Percentiles rank a stretch among this genome's conserved stretches.
Evolutionary conservation across 1,140 invertebrate species (phyloP).

Genomic region (Nasonia giraulti): DNA sequence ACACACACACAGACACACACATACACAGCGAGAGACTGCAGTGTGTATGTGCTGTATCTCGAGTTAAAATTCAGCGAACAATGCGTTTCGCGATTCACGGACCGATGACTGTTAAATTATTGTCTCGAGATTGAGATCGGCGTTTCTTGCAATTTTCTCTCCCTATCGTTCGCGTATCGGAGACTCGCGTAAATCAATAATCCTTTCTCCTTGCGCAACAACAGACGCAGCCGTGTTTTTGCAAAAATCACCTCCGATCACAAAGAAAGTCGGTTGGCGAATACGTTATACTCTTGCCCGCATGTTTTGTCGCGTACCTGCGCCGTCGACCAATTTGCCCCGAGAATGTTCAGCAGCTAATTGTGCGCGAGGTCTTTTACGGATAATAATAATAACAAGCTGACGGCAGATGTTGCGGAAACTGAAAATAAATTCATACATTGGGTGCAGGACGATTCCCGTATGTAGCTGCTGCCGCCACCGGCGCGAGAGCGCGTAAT

Average conservation of each 20-base stretch:
- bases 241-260: not conserved
- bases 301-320: constrained; percentile 7
- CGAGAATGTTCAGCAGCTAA: constrained; percentile 23
- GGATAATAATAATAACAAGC: not conserved
- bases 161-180: constrained; percentile 38
- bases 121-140: constrained; percentile 41
- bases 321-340: constrained; percentile 5
- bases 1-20: too few relatives aligned
- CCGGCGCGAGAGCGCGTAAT: too few relatives aligned
- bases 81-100: constrained; percentile 43
- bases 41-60: not conserved
- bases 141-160: constrained; percentile 45
- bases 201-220: constrained; percentile 36
- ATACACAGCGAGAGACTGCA: too few relatives aligned
- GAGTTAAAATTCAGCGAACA: constrained; percentile 35
- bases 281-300: not conserved
- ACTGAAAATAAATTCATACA: not conserved
- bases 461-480: not conserved
- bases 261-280: not conserved
- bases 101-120: constrained; percentile 50
- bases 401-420: constrained; percentile 15
- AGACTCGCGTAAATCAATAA: constrained; percentile 51
- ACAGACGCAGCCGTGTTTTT: not conserved
- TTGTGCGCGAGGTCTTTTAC: not conserved
- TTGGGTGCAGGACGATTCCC: not conserved